A percentile compares a stretch with the other conserved stretches of the same genome.
Conservation (phyloP, 2,797 vertebrate species). For the Sphaeramia orbicularis region DNA sequence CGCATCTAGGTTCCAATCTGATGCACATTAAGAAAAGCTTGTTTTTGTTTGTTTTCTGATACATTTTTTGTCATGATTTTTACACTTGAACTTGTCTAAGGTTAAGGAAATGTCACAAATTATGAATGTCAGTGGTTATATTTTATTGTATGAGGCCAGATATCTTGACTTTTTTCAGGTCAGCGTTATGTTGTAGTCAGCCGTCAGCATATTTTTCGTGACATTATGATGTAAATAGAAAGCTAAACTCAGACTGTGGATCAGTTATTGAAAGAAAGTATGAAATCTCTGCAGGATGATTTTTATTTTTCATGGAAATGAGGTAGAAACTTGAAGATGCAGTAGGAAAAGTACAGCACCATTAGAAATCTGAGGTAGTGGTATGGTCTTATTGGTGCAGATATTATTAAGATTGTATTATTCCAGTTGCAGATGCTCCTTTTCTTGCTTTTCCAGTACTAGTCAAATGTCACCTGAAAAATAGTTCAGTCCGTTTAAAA, state of each 20-base stretch:
- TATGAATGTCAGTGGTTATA: not conserved
- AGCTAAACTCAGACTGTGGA: conserved; percentile 1
- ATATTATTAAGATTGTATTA: not conserved
- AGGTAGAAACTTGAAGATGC: not conserved
- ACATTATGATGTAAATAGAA: conserved; percentile 7
- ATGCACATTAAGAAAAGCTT: too few relatives aligned
- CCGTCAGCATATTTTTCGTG: too few relatives aligned
- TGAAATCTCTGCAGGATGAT: not conserved
- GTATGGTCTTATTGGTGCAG: not conserved
- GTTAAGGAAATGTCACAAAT: too few relatives aligned
- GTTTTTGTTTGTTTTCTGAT: too few relatives aligned
- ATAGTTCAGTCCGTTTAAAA: not conserved
- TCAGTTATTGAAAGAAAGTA: not conserved
- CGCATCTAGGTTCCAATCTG: not conserved
- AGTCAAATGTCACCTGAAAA: not conserved
- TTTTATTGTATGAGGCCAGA: not conserved
- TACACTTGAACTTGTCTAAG: too few relatives aligned
- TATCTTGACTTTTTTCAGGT: not conserved
- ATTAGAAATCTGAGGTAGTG: not conserved
- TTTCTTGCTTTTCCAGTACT: not conserved
- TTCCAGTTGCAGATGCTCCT: not conserved
- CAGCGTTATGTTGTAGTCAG: not conserved
- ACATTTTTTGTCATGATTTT: too few relatives aligned
- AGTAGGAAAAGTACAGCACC: too few relatives aligned
- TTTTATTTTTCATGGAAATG: not conserved